Evolutionary conservation across 1,140 invertebrate species (phyloP).

Genomic region (Drosophila rhopaloa): DNA sequence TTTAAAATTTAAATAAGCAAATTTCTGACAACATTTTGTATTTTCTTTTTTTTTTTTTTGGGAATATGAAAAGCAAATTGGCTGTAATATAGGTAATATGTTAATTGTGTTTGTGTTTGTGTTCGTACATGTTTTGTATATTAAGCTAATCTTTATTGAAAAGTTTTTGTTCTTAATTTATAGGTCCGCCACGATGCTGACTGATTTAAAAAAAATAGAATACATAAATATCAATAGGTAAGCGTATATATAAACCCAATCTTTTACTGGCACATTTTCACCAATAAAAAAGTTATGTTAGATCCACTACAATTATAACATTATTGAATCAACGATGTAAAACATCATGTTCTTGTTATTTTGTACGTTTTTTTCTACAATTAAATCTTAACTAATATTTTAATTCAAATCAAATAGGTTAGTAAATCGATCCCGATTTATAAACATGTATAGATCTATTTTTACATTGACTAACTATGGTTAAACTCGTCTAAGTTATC

Average conservation of each 20-base stretch:
- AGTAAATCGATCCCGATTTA: background rate
- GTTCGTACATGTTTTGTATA: slow-evolving; percentile 3
- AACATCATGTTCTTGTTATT: too few species aligned
- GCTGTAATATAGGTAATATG: background rate
- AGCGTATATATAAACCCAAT: background rate
- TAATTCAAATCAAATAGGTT: background rate
- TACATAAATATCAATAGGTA: background rate
- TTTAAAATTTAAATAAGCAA: background rate
- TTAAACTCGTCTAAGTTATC: slow-evolving; percentile 26
- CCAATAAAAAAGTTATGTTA: background rate
- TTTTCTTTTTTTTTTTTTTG: too few species aligned
- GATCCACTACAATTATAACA: background rate
- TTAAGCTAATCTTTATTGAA: background rate
- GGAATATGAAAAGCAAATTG: background rate
- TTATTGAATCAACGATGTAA: background rate
- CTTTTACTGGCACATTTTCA: background rate
- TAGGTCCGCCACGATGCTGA: background rate
- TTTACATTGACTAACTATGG: slow-evolving; percentile 21
- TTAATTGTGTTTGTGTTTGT: slow-evolving; percentile 20
- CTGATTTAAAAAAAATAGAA: background rate
- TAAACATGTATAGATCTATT: slow-evolving; percentile 1
- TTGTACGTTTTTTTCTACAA: background rate
- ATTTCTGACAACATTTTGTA: too few species aligned
- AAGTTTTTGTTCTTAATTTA: background rate
- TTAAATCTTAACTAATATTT: background rate